phyloP scores from a whole-genome alignment of 2,113 vertebrate species.

The Cardinalis cardinalis region DNA sequence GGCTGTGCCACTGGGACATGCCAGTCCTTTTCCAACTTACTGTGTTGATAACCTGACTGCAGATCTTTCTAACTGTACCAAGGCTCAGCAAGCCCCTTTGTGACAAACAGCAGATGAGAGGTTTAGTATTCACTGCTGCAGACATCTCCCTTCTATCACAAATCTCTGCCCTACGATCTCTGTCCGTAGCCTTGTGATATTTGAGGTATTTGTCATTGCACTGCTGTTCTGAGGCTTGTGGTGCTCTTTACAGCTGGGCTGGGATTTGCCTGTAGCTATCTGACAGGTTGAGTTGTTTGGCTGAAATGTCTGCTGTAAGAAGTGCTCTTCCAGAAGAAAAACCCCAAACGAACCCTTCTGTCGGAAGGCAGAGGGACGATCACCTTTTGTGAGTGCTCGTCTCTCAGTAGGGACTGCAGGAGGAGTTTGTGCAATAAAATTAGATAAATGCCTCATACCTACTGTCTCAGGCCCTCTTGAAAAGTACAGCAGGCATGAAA shows the following conservation, averaged over 20 bases:
- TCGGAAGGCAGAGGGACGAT: neutral
- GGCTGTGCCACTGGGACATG: neutral
- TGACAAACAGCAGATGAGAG: neutral
- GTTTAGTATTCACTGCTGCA: neutral
- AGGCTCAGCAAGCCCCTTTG: neutral
- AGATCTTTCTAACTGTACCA: neutral
- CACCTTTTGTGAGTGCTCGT: neutral
- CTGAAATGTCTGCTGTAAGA: neutral
- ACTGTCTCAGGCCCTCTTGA: no score
- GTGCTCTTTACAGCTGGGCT: neutral
- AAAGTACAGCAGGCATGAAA: neutral
- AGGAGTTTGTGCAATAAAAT: neutral
- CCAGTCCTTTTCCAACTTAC: no score
- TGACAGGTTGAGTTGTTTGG: neutral
- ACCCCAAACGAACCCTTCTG: no score
- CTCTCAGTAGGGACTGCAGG: accelerated
- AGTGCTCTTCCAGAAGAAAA: neutral
- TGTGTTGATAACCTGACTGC: neutral
- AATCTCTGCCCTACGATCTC: neutral
- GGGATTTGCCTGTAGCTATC: neutral
- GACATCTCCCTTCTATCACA: neutral
- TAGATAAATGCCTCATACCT: neutral
- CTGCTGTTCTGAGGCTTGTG: accelerated
- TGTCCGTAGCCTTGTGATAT: accelerated
- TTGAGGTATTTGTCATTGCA: neutral